Percentiles rank a stretch among this genome's conserved stretches.
These are phyloP conservation scores for Gari tellinella DNA, from an alignment of 2,888 invertebrate genomes.

Conservation along the genomic window DNA sequence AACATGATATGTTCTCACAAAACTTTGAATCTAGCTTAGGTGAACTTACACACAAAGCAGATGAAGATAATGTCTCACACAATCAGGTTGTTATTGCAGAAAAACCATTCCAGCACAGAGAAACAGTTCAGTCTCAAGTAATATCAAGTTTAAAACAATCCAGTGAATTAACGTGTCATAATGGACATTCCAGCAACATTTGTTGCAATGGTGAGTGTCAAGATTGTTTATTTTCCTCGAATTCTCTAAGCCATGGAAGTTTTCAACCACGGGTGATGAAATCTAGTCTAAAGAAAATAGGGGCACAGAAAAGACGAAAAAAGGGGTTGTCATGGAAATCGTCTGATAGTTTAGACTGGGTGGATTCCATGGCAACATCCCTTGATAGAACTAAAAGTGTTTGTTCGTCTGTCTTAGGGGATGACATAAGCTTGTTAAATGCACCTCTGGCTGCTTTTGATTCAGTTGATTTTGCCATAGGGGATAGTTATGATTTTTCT, in stretches of 20 bases:
- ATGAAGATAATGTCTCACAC: too few relatives aligned
- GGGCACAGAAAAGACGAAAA: constrained; percentile 56
- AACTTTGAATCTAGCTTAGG: too few relatives aligned
- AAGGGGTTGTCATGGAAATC: constrained; percentile 75
- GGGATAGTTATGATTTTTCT: constrained; percentile 63
- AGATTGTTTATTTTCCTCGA: constrained; percentile 56
- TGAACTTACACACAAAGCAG: too few relatives aligned
- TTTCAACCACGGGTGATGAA: constrained; percentile 67
- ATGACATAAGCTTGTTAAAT: constrained; percentile 69
- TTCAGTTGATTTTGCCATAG: constrained; percentile 70
- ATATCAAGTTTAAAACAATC: not conserved
- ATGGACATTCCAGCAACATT: constrained; percentile 50
- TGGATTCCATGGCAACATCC: constrained; percentile 64
- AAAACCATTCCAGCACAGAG: too few relatives aligned
- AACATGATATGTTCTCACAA: too few relatives aligned
- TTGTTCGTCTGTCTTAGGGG: constrained; percentile 70
- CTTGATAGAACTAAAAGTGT: constrained; percentile 73
- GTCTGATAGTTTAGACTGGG: constrained; percentile 72
- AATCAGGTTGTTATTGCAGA: too few relatives aligned
- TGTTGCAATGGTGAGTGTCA: constrained; percentile 67
- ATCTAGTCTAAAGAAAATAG: constrained; percentile 67
- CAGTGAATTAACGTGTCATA: constrained; percentile 20
- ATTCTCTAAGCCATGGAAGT: constrained; percentile 61
- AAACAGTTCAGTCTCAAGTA: too few relatives aligned
- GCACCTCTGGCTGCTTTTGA: constrained; percentile 76